Evolutionary conservation across 2,888 invertebrate species (phyloP).

Genomic region (Drosophila affinis): DNA sequence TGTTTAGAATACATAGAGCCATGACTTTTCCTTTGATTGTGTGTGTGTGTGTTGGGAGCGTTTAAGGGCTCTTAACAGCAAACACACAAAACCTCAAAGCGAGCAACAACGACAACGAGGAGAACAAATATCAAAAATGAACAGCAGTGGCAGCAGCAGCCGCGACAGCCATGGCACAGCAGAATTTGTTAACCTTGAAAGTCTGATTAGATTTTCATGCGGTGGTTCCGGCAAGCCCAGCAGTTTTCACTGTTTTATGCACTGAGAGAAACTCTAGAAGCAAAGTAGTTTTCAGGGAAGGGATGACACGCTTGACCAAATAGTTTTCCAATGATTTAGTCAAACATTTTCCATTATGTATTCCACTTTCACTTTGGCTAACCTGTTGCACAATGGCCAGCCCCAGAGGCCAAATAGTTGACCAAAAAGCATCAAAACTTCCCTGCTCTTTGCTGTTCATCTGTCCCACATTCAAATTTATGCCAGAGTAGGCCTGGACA

Average conservation of each 20-base stretch:
- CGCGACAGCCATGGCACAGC: constrained; percentile 22
- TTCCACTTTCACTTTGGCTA: constrained; percentile 57
- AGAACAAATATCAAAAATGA: constrained; percentile 45
- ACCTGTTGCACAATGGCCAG: constrained; percentile 61
- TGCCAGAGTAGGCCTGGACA: constrained; percentile 29
- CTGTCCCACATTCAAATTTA: constrained; percentile 43
- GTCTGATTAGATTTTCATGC: constrained; percentile 65
- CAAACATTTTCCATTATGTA: neutral
- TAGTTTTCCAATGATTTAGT: constrained; percentile 25
- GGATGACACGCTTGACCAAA: no score
- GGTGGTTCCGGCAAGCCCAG: constrained; percentile 27
- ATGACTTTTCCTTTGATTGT: neutral
- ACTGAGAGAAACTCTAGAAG: constrained; percentile 1
- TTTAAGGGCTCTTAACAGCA: constrained; percentile 62
- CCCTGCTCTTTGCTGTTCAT: constrained; percentile 23
- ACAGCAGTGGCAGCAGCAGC: constrained; percentile 42
- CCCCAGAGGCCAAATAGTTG: constrained; percentile 33
- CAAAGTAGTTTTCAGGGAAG: no score
- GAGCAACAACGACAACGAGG: constrained; percentile 6
- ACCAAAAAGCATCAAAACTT: constrained; percentile 29
- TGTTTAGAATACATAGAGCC: constrained; percentile 16
- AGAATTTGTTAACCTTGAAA: constrained; percentile 65
- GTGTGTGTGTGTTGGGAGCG: constrained; percentile 40
- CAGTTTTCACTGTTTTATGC: neutral
- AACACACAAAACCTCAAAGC: constrained; percentile 34